Evolutionary conservation across 2,113 vertebrate species (phyloP), one percentile per base, ranked within the genome.

Genomic region (Gadus macrocephalus): DNA sequence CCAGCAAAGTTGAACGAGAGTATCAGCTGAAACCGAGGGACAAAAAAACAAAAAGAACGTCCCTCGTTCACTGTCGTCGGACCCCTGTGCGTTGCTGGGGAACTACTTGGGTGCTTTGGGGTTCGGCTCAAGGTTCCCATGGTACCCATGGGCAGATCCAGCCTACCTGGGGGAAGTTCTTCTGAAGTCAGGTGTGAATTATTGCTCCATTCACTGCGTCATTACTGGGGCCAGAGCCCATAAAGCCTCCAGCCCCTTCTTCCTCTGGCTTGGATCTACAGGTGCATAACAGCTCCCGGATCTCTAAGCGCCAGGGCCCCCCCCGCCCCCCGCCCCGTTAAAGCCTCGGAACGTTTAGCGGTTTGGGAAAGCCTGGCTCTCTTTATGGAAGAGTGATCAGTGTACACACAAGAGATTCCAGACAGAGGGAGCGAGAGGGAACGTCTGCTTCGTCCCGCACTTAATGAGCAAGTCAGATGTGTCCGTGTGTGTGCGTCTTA

Each of bases 141-240:
- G 64, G 59, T 58, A 65, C 53, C 60, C 19, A 15, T 16, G 63
- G 58, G 70, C 77, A 71, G 73, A 71, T 66, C 11, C 67, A 64
- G 49, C 67, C 78, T 67, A 82, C 78, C 72, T 77, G 75, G 80
- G 85, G 84, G 79, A 81, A 80, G 78, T 85, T 77, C 79, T 74
- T 79, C 70, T 60, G 28, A 69, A 58, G 72, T 81, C 74, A 78
- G 81, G 71, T 78, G 74, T 78, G 79, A 83, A 80, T 83, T 81
- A 83, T 78, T 67, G 79, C 72, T 73, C 78, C 81, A 74, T 78
- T 81, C 66, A 53, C 77, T 79, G 79, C 78, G 74, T 83, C 79
- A 85, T 85, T 87, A 82, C 64, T 61, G 64, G 16, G 66, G 72
- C 70, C 42, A 58, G 56, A 22, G 70, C 71, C 71, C 72, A 78